Base-by-base conservation (phyloP, 2,888 invertebrate species). In the Dryobota labecula region DNA sequence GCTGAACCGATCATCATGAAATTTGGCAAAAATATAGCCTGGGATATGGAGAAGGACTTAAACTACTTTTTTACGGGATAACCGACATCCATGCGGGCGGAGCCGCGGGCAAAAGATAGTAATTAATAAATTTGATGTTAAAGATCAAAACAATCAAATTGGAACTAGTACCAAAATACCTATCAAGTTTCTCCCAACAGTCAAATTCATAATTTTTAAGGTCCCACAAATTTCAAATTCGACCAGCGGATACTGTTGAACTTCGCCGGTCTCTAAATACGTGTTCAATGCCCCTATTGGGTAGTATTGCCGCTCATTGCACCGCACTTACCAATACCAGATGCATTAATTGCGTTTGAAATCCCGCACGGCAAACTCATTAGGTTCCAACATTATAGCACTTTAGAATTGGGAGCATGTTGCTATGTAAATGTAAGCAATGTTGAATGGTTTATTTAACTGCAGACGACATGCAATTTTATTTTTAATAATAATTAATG, bases 281-380 rank as follows among this genome's bases (percentile, higher is more conserved):
- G 58, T 67, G 73, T 61, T 70, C 41, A 64, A 64, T 73, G 24
- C 53, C 62, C 53, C 65, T 62, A 68, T 68, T 73, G 45, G 57
- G 24, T 15, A 47, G 57, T 38, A 73, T 72, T 57, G 38, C 57
- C 38, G 64, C 53, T 78, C 67, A 57, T 61, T 68, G 63, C 58
- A 49, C 60, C 61, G 9, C 47, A 57, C 61, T 78, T 57, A 64
- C 73, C 49, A 82, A 73, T 62, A 83, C 57, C 57, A 73, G 73
- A 82, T 57, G 45, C 79, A 74, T 79, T 83, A 83, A 83, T 83
- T 66, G 80, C 51, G 45, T 73, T 78, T 62, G 57, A 58, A 79
- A 65, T 66, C 61, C 33, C 30, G 54, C 54, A 62, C 65, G 24
- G 64, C 61, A 79, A 83, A 83, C 75, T 73, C 80, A 73, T 66